Evolutionary conservation across 1,140 invertebrate genomes (phyloP).

Genomic region (Nephotettix cincticeps): DNA sequence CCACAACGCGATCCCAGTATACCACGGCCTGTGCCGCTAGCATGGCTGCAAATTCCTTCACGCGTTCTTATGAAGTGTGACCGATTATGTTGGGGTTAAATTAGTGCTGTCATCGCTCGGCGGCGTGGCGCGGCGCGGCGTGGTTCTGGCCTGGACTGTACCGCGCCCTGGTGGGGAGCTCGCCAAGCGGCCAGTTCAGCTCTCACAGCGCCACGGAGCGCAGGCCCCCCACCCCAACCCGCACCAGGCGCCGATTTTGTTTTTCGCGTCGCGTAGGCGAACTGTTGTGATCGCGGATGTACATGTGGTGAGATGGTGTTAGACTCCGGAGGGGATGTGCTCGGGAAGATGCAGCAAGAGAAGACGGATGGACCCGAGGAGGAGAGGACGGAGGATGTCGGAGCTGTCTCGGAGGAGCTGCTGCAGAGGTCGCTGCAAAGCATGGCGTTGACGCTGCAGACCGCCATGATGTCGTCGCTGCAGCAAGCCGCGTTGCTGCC

Average conservation of each 20-base stretch:
- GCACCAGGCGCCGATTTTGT: no score
- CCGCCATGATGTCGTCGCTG: slow-evolving; percentile 71
- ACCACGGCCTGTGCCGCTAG: background rate
- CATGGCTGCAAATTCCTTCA: slow-evolving; percentile 23
- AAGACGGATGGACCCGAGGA: background rate
- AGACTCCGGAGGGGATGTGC: background rate
- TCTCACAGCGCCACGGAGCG: background rate
- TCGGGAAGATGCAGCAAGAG: slow-evolving; percentile 25
- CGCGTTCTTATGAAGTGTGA: slow-evolving; percentile 24
- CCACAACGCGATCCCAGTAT: background rate
- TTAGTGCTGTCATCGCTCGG: slow-evolving; percentile 19
- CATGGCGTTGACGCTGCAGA: slow-evolving; percentile 72
- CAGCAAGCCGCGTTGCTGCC: slow-evolving; percentile 74
- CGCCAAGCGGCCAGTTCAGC: background rate
- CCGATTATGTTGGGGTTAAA: slow-evolving; percentile 26
- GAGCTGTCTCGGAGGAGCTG: slow-evolving; percentile 24
- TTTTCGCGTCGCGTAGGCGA: no score
- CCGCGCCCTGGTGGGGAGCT: background rate
- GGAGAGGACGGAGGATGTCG: background rate
- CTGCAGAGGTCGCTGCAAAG: slow-evolving; percentile 58
- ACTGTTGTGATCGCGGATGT: no score
- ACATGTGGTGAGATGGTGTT: no score
- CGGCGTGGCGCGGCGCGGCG: no score
- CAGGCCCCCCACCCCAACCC: no score
- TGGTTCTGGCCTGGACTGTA: background rate